Percentiles rank a stretch among this genome's conserved stretches.
These are phyloP conservation scores for Patella ulyssiponensis DNA, from an alignment of 2,888 invertebrate species.

Conservation along the genomic window DNA sequence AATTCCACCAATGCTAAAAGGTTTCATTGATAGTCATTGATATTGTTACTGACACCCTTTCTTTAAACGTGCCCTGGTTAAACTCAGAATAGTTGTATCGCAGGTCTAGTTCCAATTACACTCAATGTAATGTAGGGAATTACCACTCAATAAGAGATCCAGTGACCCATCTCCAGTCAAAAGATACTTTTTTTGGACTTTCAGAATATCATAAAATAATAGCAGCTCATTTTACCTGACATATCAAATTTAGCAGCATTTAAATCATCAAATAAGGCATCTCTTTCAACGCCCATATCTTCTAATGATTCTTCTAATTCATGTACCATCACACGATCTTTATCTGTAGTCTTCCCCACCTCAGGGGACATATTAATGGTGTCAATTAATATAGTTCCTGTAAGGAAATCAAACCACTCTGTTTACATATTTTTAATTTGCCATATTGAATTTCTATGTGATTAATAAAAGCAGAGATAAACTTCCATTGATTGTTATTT, in stretches of 20 bases:
- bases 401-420: slow-evolving; percentile 50
- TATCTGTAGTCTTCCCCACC: slow-evolving; percentile 79
- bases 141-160: too few relatives aligned
- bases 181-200: not conserved
- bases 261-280: slow-evolving; percentile 76
- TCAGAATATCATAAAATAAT: slow-evolving; percentile 36
- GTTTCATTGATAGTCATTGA: too few relatives aligned
- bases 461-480: too few relatives aligned
- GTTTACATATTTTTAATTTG: too few relatives aligned
- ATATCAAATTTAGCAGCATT: slow-evolving; percentile 80
- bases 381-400: slow-evolving; percentile 85
- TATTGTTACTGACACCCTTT: too few relatives aligned
- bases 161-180: not conserved
- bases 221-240: slow-evolving; percentile 68
- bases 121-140: too few relatives aligned
- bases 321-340: slow-evolving; percentile 78
- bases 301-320: slow-evolving; percentile 70
- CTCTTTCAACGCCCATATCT: slow-evolving; percentile 62
- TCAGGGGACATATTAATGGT: slow-evolving; percentile 83
- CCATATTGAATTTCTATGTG: not conserved
- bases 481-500: too few relatives aligned
- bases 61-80: too few relatives aligned
- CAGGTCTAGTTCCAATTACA: too few relatives aligned
- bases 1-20: too few relatives aligned
- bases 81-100: too few relatives aligned